Percentiles rank a stretch among this genome's conserved stretches.
Evolutionary conservation across 2,797 vertebrate species (phyloP).

Genomic region (Hemitrygon akajei): DNA sequence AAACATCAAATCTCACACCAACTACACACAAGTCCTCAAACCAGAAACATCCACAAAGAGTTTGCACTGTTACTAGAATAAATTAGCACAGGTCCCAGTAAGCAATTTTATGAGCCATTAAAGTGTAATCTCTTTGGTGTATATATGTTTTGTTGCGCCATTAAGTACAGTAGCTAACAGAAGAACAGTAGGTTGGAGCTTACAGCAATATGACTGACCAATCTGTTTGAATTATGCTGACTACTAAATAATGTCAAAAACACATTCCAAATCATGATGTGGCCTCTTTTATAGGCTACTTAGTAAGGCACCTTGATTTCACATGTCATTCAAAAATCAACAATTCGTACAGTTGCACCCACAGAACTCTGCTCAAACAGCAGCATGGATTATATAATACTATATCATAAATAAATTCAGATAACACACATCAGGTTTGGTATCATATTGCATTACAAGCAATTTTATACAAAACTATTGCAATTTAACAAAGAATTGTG

Average conservation of each 20-base stretch:
- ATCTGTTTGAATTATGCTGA: not conserved
- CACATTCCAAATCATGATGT: not conserved
- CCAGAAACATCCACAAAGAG: too few relatives aligned
- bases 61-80: too few relatives aligned
- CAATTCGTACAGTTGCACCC: not conserved
- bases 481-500: not conserved
- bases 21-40: too few relatives aligned
- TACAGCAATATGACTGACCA: not conserved
- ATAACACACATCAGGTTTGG: not conserved
- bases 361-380: not conserved
- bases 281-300: not conserved
- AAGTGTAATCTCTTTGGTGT: too few relatives aligned
- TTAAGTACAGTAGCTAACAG: not conserved
- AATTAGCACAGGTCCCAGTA: too few relatives aligned
- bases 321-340: not conserved
- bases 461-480: not conserved
- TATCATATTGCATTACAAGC: not conserved
- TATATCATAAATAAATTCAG: not conserved
- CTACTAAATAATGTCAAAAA: not conserved
- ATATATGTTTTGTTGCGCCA: not conserved
- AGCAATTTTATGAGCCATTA: too few relatives aligned
- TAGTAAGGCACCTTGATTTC: not conserved
- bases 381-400: not conserved
- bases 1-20: too few relatives aligned
- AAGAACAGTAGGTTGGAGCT: not conserved